phyloP scores from a whole-genome alignment of 2,797 vertebrate species.

The Jordanella pulchra region DNA sequence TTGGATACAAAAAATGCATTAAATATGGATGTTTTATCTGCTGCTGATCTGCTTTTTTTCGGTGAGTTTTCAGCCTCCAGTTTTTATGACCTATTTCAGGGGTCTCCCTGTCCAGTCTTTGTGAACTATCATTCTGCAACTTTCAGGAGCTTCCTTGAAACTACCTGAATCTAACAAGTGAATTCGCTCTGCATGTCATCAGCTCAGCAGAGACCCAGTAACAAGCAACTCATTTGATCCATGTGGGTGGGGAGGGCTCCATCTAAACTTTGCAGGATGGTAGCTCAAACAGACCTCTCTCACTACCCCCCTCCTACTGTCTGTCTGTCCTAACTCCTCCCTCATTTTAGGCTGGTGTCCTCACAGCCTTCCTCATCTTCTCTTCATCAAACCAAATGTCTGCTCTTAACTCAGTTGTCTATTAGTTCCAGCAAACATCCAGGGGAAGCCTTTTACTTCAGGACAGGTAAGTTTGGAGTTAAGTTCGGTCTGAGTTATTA shows the following conservation, averaged over 20 bases:
- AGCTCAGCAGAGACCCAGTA: no score
- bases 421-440: conserved; percentile 9
- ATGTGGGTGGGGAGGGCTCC: no score
- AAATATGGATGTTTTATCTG: not conserved
- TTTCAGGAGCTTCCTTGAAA: no score
- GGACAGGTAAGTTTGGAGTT: conserved; percentile 46
- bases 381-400: conserved; percentile 38
- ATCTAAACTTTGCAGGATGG: no score
- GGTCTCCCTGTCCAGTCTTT: no score
- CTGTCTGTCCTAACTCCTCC: conserved; percentile 56
- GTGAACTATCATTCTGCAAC: no score
- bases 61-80: not conserved
- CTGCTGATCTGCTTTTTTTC: not conserved
- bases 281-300: conserved; percentile 2
- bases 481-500: not conserved
- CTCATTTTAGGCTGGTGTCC: conserved; percentile 36
- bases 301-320: conserved; percentile 18
- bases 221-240: no score
- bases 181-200: not conserved
- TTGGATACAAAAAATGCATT: not conserved
- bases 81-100: not conserved
- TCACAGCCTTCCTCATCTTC: conserved; percentile 39
- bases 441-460: conserved; percentile 11
- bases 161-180: no score
- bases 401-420: conserved; percentile 32